Conservation (phyloP, 2,888 invertebrate genomes). For the Agrilus biguttatus region DNA sequence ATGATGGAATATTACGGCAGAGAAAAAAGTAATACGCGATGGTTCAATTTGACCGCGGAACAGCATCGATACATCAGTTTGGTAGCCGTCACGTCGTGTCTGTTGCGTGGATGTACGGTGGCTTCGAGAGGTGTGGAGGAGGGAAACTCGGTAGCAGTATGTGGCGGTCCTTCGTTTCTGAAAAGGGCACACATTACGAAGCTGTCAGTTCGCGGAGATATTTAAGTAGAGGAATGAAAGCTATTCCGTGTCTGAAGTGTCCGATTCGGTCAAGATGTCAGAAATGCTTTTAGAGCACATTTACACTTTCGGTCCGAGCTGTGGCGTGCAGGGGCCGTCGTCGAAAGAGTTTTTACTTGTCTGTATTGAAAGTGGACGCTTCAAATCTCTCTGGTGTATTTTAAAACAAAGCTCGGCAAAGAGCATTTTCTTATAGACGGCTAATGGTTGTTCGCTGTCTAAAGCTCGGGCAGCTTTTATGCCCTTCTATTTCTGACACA, state of each 20-base stretch:
- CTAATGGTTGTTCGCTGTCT: slow-evolving; percentile 24
- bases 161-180: no score
- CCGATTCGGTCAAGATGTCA: slow-evolving; percentile 37
- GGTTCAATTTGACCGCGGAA: no score
- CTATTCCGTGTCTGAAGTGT: slow-evolving; percentile 34
- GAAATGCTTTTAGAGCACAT: slow-evolving; percentile 36
- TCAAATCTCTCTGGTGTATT: slow-evolving; percentile 22
- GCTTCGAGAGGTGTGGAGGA: no score
- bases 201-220: slow-evolving; percentile 15
- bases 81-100: no score
- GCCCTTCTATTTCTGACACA: slow-evolving; percentile 7
- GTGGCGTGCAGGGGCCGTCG: slow-evolving; percentile 15
- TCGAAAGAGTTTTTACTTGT: slow-evolving; percentile 13
- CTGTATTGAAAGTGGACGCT: slow-evolving; percentile 17
- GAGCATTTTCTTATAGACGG: slow-evolving; percentile 24
- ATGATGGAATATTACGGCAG: no score
- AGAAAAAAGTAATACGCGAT: no score
- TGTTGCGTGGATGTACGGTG: no score
- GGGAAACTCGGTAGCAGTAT: no score
- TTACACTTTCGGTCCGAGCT: slow-evolving; percentile 16
- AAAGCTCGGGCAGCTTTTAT: slow-evolving; percentile 18
- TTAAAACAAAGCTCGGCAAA: slow-evolving; percentile 24
- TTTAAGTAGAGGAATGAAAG: slow-evolving; percentile 27
- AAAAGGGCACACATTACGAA: no score
- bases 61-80: no score